These are phyloP conservation scores for Pteruthius melanotis DNA, from an alignment of 2,113 vertebrate species.

Conservation along the genomic window DNA sequence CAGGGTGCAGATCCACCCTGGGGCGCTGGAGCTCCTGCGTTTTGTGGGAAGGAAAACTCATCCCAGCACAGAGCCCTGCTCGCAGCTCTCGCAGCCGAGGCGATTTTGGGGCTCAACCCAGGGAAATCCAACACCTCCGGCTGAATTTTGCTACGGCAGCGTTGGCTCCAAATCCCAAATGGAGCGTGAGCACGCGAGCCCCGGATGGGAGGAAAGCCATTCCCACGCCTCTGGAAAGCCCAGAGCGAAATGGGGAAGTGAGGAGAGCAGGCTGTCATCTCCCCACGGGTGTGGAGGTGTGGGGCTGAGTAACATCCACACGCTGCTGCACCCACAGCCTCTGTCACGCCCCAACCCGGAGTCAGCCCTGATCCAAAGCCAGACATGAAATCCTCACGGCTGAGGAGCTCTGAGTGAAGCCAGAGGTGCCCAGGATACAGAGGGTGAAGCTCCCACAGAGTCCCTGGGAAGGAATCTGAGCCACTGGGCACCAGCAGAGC, in stretches of 20 bases:
- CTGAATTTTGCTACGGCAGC: background rate
- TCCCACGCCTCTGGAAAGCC: background rate
- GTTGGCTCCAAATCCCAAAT: fast-evolving
- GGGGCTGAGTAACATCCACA: background rate
- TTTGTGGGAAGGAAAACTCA: background rate
- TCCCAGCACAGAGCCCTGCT: background rate
- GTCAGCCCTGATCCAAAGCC: background rate
- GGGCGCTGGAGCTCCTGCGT: fast-evolving
- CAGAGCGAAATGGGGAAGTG: background rate
- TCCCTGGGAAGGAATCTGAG: fast-evolving
- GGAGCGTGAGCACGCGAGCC: fast-evolving
- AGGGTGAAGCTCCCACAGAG: fast-evolving
- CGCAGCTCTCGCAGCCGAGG: fast-evolving
- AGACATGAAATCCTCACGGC: fast-evolving
- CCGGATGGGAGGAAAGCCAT: background rate
- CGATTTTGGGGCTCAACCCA: fast-evolving
- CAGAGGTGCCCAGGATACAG: background rate
- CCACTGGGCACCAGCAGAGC: fast-evolving
- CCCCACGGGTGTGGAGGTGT: background rate
- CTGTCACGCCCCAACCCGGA: background rate
- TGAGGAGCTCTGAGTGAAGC: background rate
- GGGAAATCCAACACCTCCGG: background rate
- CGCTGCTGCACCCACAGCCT: background rate
- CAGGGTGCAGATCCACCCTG: background rate
- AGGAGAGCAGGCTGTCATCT: background rate